Base-by-base conservation (phyloP, 2,888 invertebrate species). In the Theretra japonica region DNA sequence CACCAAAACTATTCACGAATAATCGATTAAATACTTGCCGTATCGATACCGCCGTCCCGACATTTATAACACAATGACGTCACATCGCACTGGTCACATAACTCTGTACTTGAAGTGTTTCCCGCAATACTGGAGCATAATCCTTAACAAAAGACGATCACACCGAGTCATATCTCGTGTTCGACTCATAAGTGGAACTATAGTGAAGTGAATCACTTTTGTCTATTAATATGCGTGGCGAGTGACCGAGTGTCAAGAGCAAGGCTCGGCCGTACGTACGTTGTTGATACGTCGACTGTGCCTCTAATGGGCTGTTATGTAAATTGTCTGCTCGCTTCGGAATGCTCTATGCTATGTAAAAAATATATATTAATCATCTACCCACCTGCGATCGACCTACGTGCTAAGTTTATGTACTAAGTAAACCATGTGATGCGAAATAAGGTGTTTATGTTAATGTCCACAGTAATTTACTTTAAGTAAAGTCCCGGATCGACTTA, bases 231-330 rank as follows among this genome's bases (percentile, higher is more conserved):
- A 93, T 93, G 93, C 92, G 90, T 89, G 88, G 88, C 91, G 88
- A 91, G 91, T 91, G 92, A 91, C 93, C 93, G 90, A 85, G 86
- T 92, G 92, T 93, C 92, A 92, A 92, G 92, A 93, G 87, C 92
- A 91, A 93, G 91, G 91, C 88, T 89, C 83, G 83, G 85, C 79
- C 80, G 82, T 80, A 82, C 82, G 84, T 85, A 82, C 81, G 78
- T 75, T 72, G 57, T 30, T 70, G 74, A 75, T 30, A 70, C 41
- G 58, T 59, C 33, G 25, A 72, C 56, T 58, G 75, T 76, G 73
- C 73, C 82, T 79, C 85, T 86, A 88, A 86, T 86, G 81, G 80
- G 80, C 73, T 80, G 80, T 86, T 86, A 86, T 84, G 85, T 86
- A 86, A 86, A 86, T 79, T 74, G 73, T 79, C 72, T 59, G 73